Evolutionary conservation across 2,113 vertebrate genomes (phyloP).

Genomic region (Pseudorasbora parva): DNA sequence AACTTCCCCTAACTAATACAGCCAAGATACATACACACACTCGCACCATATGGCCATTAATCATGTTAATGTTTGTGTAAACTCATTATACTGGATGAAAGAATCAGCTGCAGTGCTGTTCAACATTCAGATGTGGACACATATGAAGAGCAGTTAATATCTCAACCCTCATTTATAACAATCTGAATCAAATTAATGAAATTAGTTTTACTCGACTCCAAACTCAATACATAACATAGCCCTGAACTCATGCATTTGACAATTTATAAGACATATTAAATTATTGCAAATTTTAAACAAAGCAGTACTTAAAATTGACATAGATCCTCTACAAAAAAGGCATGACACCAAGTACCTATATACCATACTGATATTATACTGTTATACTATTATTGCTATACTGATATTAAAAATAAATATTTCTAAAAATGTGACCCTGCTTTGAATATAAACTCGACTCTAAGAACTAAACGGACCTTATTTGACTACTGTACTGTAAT

Average conservation of each 20-base stretch:
- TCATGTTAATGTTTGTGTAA: constrained; percentile 30
- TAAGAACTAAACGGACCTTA: not conserved
- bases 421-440: not conserved
- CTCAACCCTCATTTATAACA: not conserved
- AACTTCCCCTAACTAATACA: constrained; percentile 34
- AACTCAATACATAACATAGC: not conserved
- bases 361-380: not conserved
- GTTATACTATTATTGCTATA: too few species aligned
- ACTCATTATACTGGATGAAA: constrained; percentile 27
- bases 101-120: constrained; percentile 9
- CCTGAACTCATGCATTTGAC: not conserved
- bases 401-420: not conserved
- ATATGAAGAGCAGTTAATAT: not conserved
- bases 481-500: not conserved
- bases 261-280: not conserved
- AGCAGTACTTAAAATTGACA: not conserved
- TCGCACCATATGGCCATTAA: constrained; percentile 31
- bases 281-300: not conserved
- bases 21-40: constrained; percentile 53
- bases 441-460: not conserved
- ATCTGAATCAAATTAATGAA: not conserved
- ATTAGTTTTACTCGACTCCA: not conserved
- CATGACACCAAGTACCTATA: not conserved
- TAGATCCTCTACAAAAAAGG: not conserved
- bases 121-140: constrained; percentile 14